These are phyloP conservation scores for Phenacoccus solenopsis DNA, from an alignment of 1,140 invertebrate species.

Conservation along the genomic window DNA sequence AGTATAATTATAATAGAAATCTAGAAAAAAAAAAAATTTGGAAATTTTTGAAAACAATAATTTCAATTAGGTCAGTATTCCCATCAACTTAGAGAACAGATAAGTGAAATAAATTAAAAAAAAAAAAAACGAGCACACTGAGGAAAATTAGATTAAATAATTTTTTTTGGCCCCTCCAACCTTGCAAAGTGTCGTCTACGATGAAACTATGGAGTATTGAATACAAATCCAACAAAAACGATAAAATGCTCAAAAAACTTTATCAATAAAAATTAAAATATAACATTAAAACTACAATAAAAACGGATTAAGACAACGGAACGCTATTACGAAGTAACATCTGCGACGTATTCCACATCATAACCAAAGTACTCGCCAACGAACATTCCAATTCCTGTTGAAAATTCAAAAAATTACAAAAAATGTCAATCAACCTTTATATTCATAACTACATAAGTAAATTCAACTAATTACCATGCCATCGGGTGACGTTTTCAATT, in stretches of 20 bases:
- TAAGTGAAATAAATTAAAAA: too few relatives aligned
- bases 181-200: too few relatives aligned
- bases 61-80: too few relatives aligned
- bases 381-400: not conserved
- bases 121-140: too few relatives aligned
- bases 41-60: too few relatives aligned
- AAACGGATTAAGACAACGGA: not conserved
- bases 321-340: not conserved
- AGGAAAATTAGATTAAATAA: too few relatives aligned
- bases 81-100: too few relatives aligned
- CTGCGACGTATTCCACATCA: conserved; percentile 8
- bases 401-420: not conserved
- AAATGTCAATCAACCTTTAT: not conserved
- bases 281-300: not conserved
- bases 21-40: too few relatives aligned
- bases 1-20: too few relatives aligned
- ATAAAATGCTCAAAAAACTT: not conserved
- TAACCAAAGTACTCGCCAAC: conserved; percentile 1
- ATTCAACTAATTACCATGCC: not conserved
- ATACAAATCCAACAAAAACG: too few relatives aligned
- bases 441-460: not conserved
- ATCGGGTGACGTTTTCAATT: not conserved
- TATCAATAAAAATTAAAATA: not conserved
- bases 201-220: too few relatives aligned
- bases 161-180: too few relatives aligned